A percentile compares a stretch with the other conserved stretches of the same genome.
phyloP scores from a whole-genome alignment of 2,113 vertebrate genomes.

The Ctenomys sociabilis region DNA sequence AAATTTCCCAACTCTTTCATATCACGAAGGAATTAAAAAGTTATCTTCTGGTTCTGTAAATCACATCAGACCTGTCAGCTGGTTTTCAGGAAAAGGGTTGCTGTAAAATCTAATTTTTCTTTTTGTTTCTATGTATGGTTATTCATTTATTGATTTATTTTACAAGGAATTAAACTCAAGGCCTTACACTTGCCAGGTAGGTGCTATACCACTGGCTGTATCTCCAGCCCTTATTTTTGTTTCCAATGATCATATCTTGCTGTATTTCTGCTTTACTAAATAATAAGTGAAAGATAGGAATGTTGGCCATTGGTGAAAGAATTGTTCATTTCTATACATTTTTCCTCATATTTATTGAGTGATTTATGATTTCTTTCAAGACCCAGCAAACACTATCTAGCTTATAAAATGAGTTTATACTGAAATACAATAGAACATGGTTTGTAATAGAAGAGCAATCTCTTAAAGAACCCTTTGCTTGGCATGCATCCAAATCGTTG shows the following conservation, averaged over 20 bases:
- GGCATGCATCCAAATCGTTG: not conserved
- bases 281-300: not conserved
- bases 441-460: not conserved
- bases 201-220: too few species aligned
- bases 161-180: too few species aligned
- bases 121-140: not conserved
- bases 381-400: not conserved
- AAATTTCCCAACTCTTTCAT: not conserved
- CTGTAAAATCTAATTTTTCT: conserved; percentile 16
- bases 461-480: not conserved
- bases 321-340: not conserved
- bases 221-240: not conserved
- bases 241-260: not conserved
- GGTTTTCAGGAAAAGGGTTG: not conserved
- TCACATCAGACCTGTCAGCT: not conserved
- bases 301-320: conserved; percentile 13
- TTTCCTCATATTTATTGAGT: not conserved
- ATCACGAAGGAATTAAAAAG: not conserved
- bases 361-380: conserved; percentile 23
- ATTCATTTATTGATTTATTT: too few species aligned
- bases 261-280: not conserved
- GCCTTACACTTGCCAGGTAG: too few species aligned
- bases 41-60: not conserved
- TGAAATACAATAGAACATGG: not conserved
- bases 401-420: conserved; percentile 24